Percentiles rank a stretch among this genome's conserved stretches.
phyloP scores from a whole-genome alignment of 2,888 invertebrate genomes.

The Stictocephala bisonia region DNA sequence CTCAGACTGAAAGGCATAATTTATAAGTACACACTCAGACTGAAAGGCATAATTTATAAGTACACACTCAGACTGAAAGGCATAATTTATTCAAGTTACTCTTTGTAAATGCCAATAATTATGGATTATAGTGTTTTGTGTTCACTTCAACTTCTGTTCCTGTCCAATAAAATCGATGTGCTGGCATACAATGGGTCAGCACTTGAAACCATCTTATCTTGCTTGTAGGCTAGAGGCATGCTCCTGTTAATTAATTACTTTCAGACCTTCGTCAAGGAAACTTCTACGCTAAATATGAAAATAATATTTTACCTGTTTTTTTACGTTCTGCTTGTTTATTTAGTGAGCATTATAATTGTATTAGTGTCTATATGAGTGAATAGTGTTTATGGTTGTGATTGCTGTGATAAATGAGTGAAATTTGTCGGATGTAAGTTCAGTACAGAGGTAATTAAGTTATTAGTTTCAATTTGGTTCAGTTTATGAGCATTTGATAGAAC shows the following conservation, averaged over 20 bases:
- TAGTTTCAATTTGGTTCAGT: too few relatives aligned
- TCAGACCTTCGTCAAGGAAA: not conserved
- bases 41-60: too few relatives aligned
- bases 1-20: too few relatives aligned
- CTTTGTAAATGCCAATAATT: too few relatives aligned
- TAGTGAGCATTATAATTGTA: slow-evolving; percentile 14
- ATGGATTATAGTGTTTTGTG: too few relatives aligned
- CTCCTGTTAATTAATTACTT: slow-evolving; percentile 22
- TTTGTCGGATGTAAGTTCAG: not conserved
- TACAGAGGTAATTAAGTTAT: too few relatives aligned
- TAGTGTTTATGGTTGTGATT: not conserved
- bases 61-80: too few relatives aligned
- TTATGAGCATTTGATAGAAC: too few relatives aligned
- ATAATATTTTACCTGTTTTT: slow-evolving; percentile 18
- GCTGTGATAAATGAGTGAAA: not conserved
- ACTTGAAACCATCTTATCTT: slow-evolving; percentile 8
- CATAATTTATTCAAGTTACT: too few relatives aligned
- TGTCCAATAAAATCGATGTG: slow-evolving; percentile 32
- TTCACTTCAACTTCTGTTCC: too few relatives aligned
- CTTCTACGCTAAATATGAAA: not conserved
- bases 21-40: too few relatives aligned
- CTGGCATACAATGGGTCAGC: not conserved
- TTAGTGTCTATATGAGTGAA: slow-evolving; percentile 9
- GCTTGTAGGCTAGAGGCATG: too few relatives aligned
- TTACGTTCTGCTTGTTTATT: slow-evolving; percentile 24